These are phyloP conservation scores for Acanthornis magna DNA, from an alignment of 2,797 vertebrate species.

Conservation along the genomic window DNA sequence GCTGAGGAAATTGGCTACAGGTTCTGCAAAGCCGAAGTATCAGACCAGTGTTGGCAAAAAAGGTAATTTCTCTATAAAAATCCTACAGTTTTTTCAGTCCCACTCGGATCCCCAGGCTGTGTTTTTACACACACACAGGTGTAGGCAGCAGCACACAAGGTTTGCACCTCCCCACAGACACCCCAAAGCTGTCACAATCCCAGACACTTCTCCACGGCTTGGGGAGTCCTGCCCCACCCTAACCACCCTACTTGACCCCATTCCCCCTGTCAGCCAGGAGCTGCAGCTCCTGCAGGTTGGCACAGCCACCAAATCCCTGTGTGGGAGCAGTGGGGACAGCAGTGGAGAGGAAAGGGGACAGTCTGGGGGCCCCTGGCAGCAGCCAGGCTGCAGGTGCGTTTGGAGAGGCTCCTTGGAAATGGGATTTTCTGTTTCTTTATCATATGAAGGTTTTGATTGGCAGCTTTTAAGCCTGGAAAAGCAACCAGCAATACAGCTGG, in stretches of 20 bases:
- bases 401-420: background rate
- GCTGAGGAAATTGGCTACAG: background rate
- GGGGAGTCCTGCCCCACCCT: background rate
- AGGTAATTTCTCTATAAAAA: background rate
- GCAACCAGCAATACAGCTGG: background rate
- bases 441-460: background rate
- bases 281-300: background rate
- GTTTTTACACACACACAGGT: background rate
- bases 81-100: background rate
- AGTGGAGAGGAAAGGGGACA: background rate
- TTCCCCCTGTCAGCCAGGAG: background rate
- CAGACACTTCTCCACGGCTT: background rate
- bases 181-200: background rate
- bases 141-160: background rate
- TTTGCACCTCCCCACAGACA: background rate
- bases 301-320: background rate
- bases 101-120: background rate
- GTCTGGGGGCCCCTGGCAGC: background rate
- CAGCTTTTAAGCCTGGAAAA: background rate
- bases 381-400: background rate
- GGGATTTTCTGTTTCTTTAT: background rate
- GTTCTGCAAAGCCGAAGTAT: background rate
- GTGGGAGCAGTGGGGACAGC: background rate
- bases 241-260: fast-evolving
- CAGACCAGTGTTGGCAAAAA: background rate